Evolutionary conservation across 1,140 invertebrate species (phyloP), one percentile per base, ranked within the genome.

Genomic region (Bicyclus anynana): DNA sequence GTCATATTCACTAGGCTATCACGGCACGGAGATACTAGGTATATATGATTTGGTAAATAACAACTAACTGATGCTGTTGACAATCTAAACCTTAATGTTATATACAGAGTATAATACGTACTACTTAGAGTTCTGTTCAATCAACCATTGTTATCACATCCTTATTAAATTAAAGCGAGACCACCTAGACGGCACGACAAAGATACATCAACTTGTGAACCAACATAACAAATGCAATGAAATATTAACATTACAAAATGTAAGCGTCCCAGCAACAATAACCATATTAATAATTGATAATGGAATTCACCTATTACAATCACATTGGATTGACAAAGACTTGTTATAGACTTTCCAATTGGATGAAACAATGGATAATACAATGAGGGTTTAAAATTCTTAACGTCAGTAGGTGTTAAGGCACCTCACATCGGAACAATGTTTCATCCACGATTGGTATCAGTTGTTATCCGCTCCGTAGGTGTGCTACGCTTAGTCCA

Each of bases 391-490:
- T 23, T 56, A 35, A 52, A 65, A 68, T 50, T 65, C 42, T 51
- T 40, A 56, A 37, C 54, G 54, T 64, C 67, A 68, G 77, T 74
- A 81, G 77, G 75, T 78, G 79, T 78, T 67, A 80, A 76, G 67
- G 26, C 40, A 44, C 42, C 14, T 23, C 68, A 67, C 72, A 68
- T 67, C 67, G 60, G 42, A 55, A 59, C 67, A 59, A 61, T 63
- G 62, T 66, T 64, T 70, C 70, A 77, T 71, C 63, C 62, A 54
- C 63, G 79, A 79, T 83, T 60, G 37, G 71, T 80, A 83, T 83
- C 79, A 59, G 61, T 51, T 53, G 62, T 64, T 61, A 65, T 68
- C 65, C 59, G 56, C 64, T 59, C 65, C 54, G 55, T 55, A 67
- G 65, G 72, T 74, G 68, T 64, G 74, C 42, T 44, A 12, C 5